These are phyloP conservation scores for Alloplasta piceator DNA, from an alignment of 2,888 invertebrate species.

Conservation along the genomic window DNA sequence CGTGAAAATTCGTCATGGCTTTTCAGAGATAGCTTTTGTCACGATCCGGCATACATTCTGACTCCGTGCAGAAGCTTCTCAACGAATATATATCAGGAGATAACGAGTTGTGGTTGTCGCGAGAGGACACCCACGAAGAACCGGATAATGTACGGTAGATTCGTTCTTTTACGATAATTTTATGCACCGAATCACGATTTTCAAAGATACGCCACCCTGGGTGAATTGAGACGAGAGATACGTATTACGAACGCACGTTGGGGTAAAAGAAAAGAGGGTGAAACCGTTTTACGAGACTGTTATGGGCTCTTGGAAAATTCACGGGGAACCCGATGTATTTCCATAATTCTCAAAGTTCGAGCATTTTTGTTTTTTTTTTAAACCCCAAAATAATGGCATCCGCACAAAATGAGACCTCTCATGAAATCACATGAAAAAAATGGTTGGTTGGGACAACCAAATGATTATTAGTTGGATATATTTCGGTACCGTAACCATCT, in stretches of 20 bases:
- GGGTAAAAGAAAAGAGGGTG: slow-evolving; percentile 11
- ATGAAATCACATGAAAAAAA: slow-evolving; percentile 1
- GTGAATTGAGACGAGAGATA: slow-evolving; percentile 18
- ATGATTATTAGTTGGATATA: too few species aligned
- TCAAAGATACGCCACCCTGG: slow-evolving; percentile 31
- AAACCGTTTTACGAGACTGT: slow-evolving; percentile 11
- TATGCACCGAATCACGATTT: slow-evolving; percentile 50
- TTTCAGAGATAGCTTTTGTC: slow-evolving; percentile 32
- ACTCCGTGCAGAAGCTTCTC: slow-evolving; percentile 20
- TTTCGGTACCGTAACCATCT: too few species aligned
- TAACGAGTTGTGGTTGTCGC: slow-evolving; percentile 34
- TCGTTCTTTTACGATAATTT: slow-evolving; percentile 53
- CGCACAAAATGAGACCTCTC: neutral
- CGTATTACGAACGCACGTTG: slow-evolving; percentile 1
- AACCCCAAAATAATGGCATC: neutral
- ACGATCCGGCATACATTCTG: slow-evolving; percentile 29
- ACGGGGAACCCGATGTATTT: neutral
- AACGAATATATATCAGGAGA: slow-evolving; percentile 39
- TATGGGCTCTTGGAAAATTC: slow-evolving; percentile 4
- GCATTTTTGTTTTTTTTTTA: neutral
- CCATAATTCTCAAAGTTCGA: neutral
- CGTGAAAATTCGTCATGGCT: neutral
- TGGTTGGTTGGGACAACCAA: too few species aligned
- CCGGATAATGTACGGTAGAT: slow-evolving; percentile 16
- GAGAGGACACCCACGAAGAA: slow-evolving; percentile 18